These are phyloP conservation scores for Gobiocypris rarus DNA, from an alignment of 2,113 vertebrate species.

Conservation along the genomic window DNA sequence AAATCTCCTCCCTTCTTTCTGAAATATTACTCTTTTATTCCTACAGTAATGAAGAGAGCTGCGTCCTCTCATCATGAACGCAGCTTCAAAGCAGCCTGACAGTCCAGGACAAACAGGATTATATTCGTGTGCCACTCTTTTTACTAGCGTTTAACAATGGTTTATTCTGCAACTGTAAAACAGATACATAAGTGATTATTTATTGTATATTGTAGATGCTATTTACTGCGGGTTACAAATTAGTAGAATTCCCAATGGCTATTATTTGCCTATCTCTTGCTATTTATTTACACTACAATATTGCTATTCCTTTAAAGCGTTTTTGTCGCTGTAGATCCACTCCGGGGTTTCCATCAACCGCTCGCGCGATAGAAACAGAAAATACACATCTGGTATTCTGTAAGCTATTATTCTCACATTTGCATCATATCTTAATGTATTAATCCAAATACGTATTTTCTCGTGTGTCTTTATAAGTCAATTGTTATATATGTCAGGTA, in stretches of 20 bases:
- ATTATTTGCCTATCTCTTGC: not conserved
- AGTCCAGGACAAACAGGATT: not conserved
- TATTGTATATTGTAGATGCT: not conserved
- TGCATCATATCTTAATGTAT: not conserved
- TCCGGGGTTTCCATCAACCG: not conserved
- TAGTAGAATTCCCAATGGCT: not conserved
- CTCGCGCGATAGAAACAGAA: not conserved
- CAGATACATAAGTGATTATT: not conserved
- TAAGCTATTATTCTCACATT: not conserved
- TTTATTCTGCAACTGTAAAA: not conserved
- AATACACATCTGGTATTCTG: not conserved
- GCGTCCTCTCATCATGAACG: not conserved
- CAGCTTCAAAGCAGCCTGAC: conserved; percentile 12
- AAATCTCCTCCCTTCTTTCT: conserved; percentile 70
- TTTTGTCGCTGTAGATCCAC: not conserved
- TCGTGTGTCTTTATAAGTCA: not conserved
- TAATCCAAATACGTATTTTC: not conserved
- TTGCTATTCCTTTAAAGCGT: not conserved
- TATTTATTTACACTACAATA: not conserved
- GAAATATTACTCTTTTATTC: conserved; percentile 61
- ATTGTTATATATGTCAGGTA: not conserved
- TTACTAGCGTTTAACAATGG: not conserved
- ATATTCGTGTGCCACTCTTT: not conserved
- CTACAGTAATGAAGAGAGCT: conserved; percentile 6
- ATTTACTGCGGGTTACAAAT: not conserved